Base-by-base conservation (phyloP, 2,888 invertebrate genomes). In the Pyrgus malvae region DNA sequence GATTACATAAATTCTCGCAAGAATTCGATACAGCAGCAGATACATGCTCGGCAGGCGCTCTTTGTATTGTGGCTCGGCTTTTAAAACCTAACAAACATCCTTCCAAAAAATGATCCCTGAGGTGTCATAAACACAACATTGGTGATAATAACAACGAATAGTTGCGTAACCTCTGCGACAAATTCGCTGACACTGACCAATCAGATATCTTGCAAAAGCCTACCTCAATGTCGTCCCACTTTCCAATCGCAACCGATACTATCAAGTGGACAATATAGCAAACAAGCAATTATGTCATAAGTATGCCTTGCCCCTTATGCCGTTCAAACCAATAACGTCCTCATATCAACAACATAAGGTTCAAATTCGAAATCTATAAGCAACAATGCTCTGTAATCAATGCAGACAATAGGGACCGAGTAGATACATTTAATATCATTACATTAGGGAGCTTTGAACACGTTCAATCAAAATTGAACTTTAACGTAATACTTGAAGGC, bases 211-310 rank as follows among this genome's bases (percentile, higher is more conserved):
- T 85, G 80, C 85, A 86, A 86, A 78, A 83, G 80, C 79, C 80
- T 78, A 78, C 74, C 72, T 88, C 88, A 89, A 88, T 87, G 88
- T 74, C 82, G 88, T 76, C 85, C 89, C 73, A 89, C 89, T 90
- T 90, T 89, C 85, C 78, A 80, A 78, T 72, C 57, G 76, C 75
- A 68, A 69, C 69, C 78, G 76, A 71, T 71, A 72, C 76, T 78
- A 82, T 80, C 80, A 80, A 78, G 74, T 81, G 75, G 78, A 83
- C 80, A 80, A 69, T 69, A 66, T 67, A 65, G 59, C 67, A 67
- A 83, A 81, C 77, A 78, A 77, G 80, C 73, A 78, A 80, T 80
- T 81, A 83, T 82, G 76, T 77, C 78, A 70, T 62, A n/a, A n/a
- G n/a, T n/a, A 64, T 60, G 45, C 59, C 57, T 25, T 49, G 68